Percentiles rank a stretch among this genome's conserved stretches.
phyloP scores from a whole-genome alignment of 2,113 vertebrate genomes.

The Hippoglossus stenolepis region DNA sequence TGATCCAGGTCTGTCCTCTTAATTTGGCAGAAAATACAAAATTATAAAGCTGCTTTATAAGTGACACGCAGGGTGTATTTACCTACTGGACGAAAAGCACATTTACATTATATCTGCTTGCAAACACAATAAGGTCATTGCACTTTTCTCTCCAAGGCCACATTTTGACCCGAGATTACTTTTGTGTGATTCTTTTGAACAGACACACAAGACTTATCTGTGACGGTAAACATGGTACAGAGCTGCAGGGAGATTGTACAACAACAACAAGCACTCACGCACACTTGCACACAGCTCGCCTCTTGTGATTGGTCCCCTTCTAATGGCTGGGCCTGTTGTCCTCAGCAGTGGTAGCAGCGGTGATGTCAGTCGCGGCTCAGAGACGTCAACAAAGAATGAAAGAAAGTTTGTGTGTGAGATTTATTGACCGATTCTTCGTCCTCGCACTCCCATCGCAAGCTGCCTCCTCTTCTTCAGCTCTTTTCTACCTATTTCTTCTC shows the following conservation, averaged over 20 bases:
- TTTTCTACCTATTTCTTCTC: not conserved
- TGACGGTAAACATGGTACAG: slow-evolving; percentile 23
- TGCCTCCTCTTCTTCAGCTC: slow-evolving; percentile 12
- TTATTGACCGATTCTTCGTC: not conserved
- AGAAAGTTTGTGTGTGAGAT: slow-evolving; percentile 42
- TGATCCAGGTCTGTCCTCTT: too few relatives aligned
- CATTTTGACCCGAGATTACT: too few relatives aligned
- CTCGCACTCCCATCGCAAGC: slow-evolving; percentile 34
- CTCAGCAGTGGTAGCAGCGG: slow-evolving; percentile 16
- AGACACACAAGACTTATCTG: slow-evolving; percentile 21
- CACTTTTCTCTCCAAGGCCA: too few relatives aligned
- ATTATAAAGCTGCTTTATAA: too few relatives aligned
- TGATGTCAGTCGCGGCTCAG: slow-evolving; percentile 47
- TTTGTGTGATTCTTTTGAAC: too few relatives aligned
- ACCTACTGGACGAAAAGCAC: too few relatives aligned
- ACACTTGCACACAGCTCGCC: not conserved
- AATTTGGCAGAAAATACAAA: too few relatives aligned
- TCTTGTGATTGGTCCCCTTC: slow-evolving; percentile 3
- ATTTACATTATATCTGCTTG: too few relatives aligned
- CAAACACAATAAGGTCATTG: too few relatives aligned
- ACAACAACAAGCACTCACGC: not conserved
- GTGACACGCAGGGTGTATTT: too few relatives aligned
- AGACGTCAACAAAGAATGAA: slow-evolving; percentile 51
- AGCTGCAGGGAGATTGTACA: not conserved
- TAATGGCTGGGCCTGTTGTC: slow-evolving; percentile 45